These are phyloP conservation scores for Sturnira hondurensis DNA, from an alignment of 2,113 vertebrate species.

Conservation along the genomic window DNA sequence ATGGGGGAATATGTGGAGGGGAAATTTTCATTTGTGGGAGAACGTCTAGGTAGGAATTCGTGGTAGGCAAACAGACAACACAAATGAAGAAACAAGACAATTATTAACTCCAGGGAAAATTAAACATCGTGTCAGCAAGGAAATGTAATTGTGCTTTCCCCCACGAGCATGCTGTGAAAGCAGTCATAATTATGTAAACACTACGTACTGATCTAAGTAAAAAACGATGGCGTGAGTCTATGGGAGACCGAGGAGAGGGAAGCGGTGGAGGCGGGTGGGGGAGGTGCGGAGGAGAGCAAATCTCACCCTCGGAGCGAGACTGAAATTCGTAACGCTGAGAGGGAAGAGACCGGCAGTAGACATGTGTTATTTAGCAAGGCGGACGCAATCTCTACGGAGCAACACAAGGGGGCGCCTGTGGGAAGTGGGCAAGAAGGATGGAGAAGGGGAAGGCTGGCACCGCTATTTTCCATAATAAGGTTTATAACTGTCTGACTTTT, in stretches of 20 bases:
- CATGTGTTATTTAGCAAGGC: not conserved
- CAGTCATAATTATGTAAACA: slow-evolving; percentile 49
- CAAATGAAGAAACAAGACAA: slow-evolving; percentile 28
- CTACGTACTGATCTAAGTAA: not conserved
- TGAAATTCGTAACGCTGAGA: not conserved
- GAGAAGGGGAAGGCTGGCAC: not conserved
- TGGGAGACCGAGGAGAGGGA: slow-evolving; percentile 15
- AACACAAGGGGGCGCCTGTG: not conserved
- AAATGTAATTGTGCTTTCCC: slow-evolving; percentile 20
- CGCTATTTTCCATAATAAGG: not conserved
- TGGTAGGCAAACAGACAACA: not conserved
- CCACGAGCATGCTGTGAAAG: slow-evolving; percentile 47
- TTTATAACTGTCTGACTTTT: not conserved
- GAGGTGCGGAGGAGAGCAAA: not conserved
- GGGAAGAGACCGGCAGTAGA: not conserved
- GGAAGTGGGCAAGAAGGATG: not conserved
- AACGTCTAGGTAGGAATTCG: not conserved
- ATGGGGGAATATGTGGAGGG: not conserved
- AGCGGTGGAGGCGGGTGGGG: slow-evolving; percentile 24
- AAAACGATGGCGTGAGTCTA: slow-evolving; percentile 41
- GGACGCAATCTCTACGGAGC: not conserved
- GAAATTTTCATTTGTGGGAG: not conserved
- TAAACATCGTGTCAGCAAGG: slow-evolving; percentile 42
- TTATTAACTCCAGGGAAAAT: slow-evolving; percentile 56
- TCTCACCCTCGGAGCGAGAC: slow-evolving; percentile 26